Evolutionary conservation across 2,888 invertebrate genomes (phyloP).

Genomic region (Callinectes sapidus): DNA sequence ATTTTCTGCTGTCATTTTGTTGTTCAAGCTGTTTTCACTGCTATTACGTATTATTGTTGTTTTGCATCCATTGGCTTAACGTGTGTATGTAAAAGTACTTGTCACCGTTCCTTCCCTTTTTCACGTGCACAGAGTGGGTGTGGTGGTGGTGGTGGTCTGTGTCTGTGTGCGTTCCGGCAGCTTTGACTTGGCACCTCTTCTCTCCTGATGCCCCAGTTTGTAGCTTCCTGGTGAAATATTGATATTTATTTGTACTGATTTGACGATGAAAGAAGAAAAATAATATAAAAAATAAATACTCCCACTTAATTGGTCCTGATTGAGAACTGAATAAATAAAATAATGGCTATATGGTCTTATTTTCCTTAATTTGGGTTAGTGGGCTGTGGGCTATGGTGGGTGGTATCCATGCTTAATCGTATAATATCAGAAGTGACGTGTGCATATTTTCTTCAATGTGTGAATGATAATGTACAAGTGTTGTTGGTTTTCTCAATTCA

Average conservation of each 20-base stretch:
- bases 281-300: slow-evolving; percentile 13
- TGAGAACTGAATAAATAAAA: slow-evolving; percentile 32
- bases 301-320: slow-evolving; percentile 13
- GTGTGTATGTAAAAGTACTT: neutral
- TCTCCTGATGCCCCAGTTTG: slow-evolving; percentile 15
- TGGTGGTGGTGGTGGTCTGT: neutral
- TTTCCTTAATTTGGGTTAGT: neutral
- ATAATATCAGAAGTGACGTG: too few relatives aligned
- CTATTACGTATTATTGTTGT: neutral
- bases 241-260: slow-evolving; percentile 26
- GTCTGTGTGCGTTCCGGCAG: slow-evolving; percentile 4
- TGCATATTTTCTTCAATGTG: too few relatives aligned
- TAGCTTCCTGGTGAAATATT: slow-evolving; percentile 13
- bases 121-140: neutral
- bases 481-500: too few relatives aligned
- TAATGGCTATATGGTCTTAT: neutral
- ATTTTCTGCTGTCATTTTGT: slow-evolving; percentile 6
- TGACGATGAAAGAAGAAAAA: neutral
- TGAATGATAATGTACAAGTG: too few relatives aligned
- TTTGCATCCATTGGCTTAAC: slow-evolving; percentile 24
- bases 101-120: slow-evolving; percentile 1
- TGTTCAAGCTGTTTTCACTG: neutral
- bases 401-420: too few relatives aligned
- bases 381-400: neutral
- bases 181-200: neutral